These are phyloP conservation scores for Synaphobranchus kaupii DNA, from an alignment of 2,797 vertebrate species.

Conservation along the genomic window DNA sequence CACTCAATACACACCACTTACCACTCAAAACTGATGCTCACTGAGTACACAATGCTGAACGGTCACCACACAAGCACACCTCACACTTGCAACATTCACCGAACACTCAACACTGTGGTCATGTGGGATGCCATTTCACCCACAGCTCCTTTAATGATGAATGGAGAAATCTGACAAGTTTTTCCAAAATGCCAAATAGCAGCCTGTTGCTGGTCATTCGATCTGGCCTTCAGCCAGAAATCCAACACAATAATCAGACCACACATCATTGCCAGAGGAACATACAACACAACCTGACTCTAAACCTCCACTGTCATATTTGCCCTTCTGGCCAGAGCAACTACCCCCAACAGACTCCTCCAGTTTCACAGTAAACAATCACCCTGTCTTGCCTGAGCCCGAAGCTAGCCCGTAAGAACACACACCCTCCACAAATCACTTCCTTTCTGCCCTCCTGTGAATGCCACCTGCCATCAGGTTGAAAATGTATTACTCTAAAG, in stretches of 20 bases:
- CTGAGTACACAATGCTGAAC: no score
- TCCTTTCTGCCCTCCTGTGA: constrained; percentile 19
- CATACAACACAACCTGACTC: background rate
- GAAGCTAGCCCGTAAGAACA: constrained; percentile 9
- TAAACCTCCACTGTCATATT: background rate
- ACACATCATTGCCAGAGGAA: background rate
- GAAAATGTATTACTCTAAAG: constrained; percentile 5
- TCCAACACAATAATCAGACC: background rate
- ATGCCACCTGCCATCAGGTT: constrained; percentile 24
- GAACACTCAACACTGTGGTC: background rate
- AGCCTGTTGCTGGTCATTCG: background rate
- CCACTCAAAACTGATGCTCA: no score
- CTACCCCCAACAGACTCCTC: background rate
- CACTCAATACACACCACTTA: no score
- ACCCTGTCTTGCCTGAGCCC: background rate
- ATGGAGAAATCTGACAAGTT: background rate
- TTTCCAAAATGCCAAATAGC: background rate
- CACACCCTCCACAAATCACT: background rate
- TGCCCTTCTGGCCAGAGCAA: background rate
- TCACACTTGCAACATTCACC: background rate
- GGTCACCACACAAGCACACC: no score
- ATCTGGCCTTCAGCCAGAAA: background rate
- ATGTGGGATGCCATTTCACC: background rate
- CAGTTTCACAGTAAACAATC: constrained; percentile 45
- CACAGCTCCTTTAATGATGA: background rate